A percentile compares a stretch with the other conserved stretches of the same genome.
Conservation (phyloP, 2,888 invertebrate species). For the Diaperis boleti region DNA sequence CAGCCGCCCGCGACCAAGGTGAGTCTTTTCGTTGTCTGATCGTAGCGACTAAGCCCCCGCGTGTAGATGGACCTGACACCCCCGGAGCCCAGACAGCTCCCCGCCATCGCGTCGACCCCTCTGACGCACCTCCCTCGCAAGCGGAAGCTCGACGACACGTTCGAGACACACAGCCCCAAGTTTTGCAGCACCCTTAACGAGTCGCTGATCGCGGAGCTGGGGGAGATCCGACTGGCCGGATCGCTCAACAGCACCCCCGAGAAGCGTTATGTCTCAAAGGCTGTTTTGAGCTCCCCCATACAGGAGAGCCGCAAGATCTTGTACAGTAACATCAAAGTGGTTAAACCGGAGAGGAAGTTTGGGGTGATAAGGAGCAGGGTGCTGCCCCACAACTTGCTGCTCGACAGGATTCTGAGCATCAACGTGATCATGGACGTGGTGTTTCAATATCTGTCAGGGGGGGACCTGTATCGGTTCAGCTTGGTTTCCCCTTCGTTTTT, state of each 20-base stretch:
- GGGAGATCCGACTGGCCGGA: conserved; percentile 52
- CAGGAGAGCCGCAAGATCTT: conserved; percentile 58
- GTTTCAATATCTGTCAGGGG: conserved; percentile 56
- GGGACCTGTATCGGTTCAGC: conserved; percentile 59
- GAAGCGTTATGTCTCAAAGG: conserved; percentile 51
- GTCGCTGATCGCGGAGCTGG: conserved; percentile 56
- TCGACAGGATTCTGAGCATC: conserved; percentile 2
- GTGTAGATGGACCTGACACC: conserved; percentile 29
- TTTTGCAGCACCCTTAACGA: conserved; percentile 61
- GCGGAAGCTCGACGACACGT: conserved; percentile 24
- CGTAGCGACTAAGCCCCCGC: neutral
- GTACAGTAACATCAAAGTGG: conserved; percentile 52
- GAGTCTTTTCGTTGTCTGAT: neutral
- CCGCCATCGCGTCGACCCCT: conserved; percentile 17
- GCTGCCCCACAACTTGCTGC: neutral
- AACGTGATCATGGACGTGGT: conserved; percentile 56
- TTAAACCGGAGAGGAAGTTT: conserved; percentile 18
- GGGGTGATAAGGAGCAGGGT: neutral
- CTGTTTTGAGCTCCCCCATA: conserved; percentile 54
- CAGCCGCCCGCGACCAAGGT: too few relatives aligned
- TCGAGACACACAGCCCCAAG: conserved; percentile 51
- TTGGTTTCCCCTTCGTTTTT: conserved; percentile 52
- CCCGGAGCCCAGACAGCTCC: neutral
- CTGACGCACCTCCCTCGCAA: conserved; percentile 19
- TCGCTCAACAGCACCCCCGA: conserved; percentile 51